Evolutionary conservation across 2,797 vertebrate genomes (phyloP).

Genomic region (Anabacerthia variegaticeps): DNA sequence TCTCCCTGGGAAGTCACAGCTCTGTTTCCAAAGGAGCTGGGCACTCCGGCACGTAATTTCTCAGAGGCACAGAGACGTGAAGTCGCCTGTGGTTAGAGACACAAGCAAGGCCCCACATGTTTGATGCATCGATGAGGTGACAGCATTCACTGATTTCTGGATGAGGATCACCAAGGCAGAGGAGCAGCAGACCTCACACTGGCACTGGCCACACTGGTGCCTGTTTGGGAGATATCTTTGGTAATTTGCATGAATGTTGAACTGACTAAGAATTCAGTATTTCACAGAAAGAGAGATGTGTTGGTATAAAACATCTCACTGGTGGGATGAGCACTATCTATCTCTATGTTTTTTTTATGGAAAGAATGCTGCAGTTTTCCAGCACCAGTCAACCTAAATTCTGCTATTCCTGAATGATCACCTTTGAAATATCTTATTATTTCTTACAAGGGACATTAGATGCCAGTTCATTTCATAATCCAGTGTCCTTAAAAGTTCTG

Average conservation of each 20-base stretch:
- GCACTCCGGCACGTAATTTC: not conserved
- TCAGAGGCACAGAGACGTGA: not conserved
- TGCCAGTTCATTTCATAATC: not conserved
- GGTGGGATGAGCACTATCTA: not conserved
- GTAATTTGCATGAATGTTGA: not conserved
- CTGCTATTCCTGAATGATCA: not conserved
- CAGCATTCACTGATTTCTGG: not conserved
- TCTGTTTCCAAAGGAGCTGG: not conserved
- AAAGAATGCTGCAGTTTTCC: not conserved
- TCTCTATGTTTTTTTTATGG: fast-evolving
- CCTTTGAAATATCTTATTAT: not conserved
- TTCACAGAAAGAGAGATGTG: not conserved
- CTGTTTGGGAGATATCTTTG: fast-evolving
- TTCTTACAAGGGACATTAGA: not conserved
- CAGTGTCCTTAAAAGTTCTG: not conserved
- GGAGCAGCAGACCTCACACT: not conserved
- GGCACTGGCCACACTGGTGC: fast-evolving
- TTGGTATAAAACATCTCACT: fast-evolving
- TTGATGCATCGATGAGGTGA: not conserved
- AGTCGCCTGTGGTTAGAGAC: not conserved
- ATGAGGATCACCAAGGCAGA: not conserved
- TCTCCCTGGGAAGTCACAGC: not conserved
- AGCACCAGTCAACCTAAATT: not conserved
- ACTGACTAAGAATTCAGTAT: not conserved
- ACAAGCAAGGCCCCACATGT: not conserved